Evolutionary conservation across 2,888 invertebrate genomes (phyloP), one percentile per base, ranked within the genome.

Genomic region (Apamea sordens): DNA sequence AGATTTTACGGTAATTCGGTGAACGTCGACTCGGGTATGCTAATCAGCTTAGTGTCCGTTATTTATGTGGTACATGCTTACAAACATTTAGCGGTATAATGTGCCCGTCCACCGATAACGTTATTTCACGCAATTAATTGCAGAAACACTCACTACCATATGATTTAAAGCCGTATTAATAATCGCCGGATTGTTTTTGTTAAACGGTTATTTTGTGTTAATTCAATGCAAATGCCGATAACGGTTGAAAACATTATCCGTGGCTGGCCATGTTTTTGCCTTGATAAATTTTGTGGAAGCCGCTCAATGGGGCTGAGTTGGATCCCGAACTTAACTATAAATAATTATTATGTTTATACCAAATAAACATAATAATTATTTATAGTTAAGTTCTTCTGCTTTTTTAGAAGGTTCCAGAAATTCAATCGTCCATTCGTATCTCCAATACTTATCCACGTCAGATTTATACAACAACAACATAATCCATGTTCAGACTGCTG

Each of bases 1-100:
- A 96, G 96, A 96, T 96, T 96, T 95, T 93, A 93, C 94, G 93
- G 95, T 94, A 95, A 95, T 96, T 94, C 94, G 89, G 94, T 90
- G 91, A 94, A 94, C 94, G 95, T 95, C 93, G 94, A 93, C 92
- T 93, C 93, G 93, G 95, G 94, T 95, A 96, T 96, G 96, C 90
- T 96, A 96, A 96, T 95, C 94, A 96, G 95, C 95, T 96, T 95
- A 95, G 93, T 94, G 93, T 93, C 94, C 93, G 94, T 95, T 95
- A 96, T 96, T 96, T 96, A 96, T 93, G 93, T 92, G 92, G 90
- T 93, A 95, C 94, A 95, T 92, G 93, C 92, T 95, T 94, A 95
- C 93, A 94, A 94, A 94, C 93, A 92, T 93, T 95, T 92, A 91
- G 89, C 90, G 88, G 92, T 92, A 91, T 94, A 93, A 93, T 92